Conservation (phyloP, 1,140 invertebrate species). For the Formica selysi region DNA sequence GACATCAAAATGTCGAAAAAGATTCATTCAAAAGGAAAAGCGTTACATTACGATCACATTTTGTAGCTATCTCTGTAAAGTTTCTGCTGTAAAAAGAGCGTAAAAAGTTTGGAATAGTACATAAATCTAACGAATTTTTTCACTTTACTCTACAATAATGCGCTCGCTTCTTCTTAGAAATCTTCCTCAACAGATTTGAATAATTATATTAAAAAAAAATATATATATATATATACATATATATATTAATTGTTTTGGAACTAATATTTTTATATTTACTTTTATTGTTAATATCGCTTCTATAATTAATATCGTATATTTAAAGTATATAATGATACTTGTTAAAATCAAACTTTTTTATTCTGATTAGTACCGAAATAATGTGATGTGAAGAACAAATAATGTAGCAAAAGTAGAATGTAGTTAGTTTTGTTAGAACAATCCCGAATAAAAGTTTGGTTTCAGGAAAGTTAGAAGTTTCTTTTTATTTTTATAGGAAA, state of each 20-base stretch:
- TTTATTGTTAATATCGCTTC: no score
- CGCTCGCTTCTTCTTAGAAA: background rate
- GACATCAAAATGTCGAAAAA: conserved; percentile 10
- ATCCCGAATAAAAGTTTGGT: conserved; percentile 5
- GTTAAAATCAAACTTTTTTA: no score
- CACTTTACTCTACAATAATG: background rate
- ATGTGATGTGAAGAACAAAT: background rate
- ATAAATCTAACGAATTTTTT: conserved; percentile 12
- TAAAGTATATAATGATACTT: no score
- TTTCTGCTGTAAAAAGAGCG: background rate
- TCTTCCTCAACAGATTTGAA: background rate
- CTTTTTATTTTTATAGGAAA: conserved; percentile 24
- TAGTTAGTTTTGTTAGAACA: conserved; percentile 3
- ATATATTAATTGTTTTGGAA: no score
- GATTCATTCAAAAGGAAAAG: conserved; percentile 18
- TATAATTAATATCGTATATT: no score
- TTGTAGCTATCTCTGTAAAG: background rate
- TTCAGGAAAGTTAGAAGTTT: background rate
- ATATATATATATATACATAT: no score
- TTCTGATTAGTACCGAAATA: background rate
- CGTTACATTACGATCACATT: conserved; percentile 21
- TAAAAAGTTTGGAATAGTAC: conserved; percentile 8
- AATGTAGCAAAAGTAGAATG: background rate
- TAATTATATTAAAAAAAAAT: background rate
- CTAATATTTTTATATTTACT: no score